Evolutionary conservation across 2,113 vertebrate species (phyloP).

Genomic region (Anhinga anhinga): DNA sequence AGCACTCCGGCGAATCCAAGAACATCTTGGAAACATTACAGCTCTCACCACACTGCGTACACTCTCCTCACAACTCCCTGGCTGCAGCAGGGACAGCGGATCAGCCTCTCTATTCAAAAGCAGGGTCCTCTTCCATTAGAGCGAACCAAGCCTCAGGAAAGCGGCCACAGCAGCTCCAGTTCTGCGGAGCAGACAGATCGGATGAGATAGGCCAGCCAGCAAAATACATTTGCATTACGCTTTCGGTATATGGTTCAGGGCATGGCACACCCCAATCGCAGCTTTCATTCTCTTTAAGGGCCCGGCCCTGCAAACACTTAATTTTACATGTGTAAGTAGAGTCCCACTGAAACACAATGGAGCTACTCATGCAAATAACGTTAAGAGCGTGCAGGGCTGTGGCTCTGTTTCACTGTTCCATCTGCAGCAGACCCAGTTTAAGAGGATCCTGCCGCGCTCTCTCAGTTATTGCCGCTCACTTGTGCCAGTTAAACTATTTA

Average conservation of each 20-base stretch:
- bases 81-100: neutral
- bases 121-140: neutral
- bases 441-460: neutral
- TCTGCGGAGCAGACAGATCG: neutral
- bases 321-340: constrained; percentile 55
- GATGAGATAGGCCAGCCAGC: neutral
- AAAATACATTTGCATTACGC: constrained; percentile 8
- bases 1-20: neutral
- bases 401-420: constrained; percentile 17
- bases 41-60: neutral
- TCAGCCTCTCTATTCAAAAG: neutral
- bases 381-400: neutral
- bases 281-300: constrained; percentile 43
- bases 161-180: neutral
- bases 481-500: constrained; percentile 1
- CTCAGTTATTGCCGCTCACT: neutral
- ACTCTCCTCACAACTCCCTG: neutral
- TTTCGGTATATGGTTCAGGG: constrained; percentile 11
- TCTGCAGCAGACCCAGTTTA: constrained; percentile 21
- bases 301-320: constrained; percentile 12
- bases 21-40: constrained; percentile 42
- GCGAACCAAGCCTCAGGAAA: neutral
- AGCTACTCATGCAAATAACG: constrained; percentile 55
- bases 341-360: constrained; percentile 44
- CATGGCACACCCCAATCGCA: neutral